These are phyloP conservation scores for Gerris buenoi DNA, from an alignment of 1,140 invertebrate genomes.

Conservation along the genomic window DNA sequence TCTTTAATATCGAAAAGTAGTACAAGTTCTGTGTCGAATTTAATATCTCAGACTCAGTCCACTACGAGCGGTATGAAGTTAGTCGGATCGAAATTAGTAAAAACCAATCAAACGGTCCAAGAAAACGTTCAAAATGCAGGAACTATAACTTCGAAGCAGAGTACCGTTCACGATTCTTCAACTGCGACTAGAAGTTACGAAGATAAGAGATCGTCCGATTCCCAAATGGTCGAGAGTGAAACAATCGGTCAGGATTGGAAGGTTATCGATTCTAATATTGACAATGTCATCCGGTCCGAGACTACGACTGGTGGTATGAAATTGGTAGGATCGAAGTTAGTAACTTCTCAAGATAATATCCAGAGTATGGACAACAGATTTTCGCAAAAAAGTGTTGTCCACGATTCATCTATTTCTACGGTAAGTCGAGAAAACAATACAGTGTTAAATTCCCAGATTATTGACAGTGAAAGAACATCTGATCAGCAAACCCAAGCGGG, in stretches of 20 bases:
- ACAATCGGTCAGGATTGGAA: background rate
- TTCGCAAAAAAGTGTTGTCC: too few relatives aligned
- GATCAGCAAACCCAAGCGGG: too few relatives aligned
- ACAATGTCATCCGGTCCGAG: background rate
- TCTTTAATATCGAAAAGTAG: too few relatives aligned
- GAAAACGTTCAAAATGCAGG: background rate
- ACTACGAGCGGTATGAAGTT: background rate
- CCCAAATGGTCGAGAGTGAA: background rate
- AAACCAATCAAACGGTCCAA: background rate
- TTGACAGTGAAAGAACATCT: too few relatives aligned
- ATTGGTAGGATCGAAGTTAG: background rate
- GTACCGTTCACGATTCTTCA: background rate
- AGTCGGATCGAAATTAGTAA: background rate
- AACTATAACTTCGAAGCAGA: background rate
- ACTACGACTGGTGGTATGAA: background rate
- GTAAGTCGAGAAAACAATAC: too few relatives aligned
- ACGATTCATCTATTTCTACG: too few relatives aligned
- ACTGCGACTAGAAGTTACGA: too few relatives aligned
- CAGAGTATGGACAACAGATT: too few relatives aligned
- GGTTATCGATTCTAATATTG: background rate
- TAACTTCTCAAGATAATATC: too few relatives aligned
- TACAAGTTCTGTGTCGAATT: background rate
- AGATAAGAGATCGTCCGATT: background rate
- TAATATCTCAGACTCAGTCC: background rate
- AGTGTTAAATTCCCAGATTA: too few relatives aligned